Evolutionary conservation across 2,888 invertebrate genomes (phyloP).

Genomic region (Apamea anceps): DNA sequence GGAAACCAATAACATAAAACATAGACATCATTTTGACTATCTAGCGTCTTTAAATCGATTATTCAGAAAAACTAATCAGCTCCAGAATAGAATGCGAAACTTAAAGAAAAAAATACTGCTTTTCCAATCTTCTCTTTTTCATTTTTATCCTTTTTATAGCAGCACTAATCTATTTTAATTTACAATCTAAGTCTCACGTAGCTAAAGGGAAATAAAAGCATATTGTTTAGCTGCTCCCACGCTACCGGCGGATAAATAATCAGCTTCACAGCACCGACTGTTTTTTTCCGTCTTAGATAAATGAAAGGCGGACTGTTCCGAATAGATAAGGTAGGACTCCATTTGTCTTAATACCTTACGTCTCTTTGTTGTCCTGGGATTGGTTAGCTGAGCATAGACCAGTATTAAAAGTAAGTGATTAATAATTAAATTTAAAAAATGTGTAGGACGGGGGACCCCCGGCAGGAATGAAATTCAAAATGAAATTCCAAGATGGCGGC

Average conservation of each 20-base stretch:
- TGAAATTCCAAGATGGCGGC: too few species aligned
- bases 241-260: slow-evolving; percentile 27
- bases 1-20: neutral
- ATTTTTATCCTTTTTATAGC: neutral
- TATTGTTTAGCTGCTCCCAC: slow-evolving; percentile 18
- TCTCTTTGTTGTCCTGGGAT: slow-evolving; percentile 18
- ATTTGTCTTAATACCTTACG: slow-evolving; percentile 56
- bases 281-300: slow-evolving; percentile 46
- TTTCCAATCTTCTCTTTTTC: neutral
- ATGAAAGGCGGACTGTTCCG: slow-evolving; percentile 44
- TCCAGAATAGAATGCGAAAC: neutral
- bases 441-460: too few species aligned
- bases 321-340: slow-evolving; percentile 46
- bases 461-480: too few species aligned
- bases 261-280: slow-evolving; percentile 17
- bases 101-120: neutral
- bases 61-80: neutral
- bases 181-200: neutral
- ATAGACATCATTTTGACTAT: neutral
- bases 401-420: neutral
- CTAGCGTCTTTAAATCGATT: neutral
- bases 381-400: neutral
- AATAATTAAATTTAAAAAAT: neutral
- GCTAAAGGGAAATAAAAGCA: slow-evolving; percentile 11
- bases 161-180: slow-evolving; percentile 10